These are phyloP conservation scores for Drosophila subobscura DNA, from an alignment of 1,140 invertebrate genomes.

Conservation along the genomic window DNA sequence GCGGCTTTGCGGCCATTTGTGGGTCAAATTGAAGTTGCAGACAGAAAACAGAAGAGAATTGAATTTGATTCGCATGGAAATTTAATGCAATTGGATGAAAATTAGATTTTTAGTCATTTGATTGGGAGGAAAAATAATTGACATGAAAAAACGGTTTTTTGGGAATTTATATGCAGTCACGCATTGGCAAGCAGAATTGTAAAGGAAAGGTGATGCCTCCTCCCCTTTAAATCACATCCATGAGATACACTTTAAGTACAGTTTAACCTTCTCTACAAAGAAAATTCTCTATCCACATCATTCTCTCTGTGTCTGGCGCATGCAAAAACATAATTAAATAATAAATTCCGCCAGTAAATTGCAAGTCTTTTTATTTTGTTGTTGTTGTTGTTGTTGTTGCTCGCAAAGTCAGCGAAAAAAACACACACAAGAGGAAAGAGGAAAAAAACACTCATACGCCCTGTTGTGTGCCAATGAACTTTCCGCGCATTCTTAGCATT, in stretches of 20 bases:
- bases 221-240: background rate
- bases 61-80: no score
- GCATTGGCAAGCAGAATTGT: no score
- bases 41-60: no score
- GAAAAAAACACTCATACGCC: constrained; percentile 58
- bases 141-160: no score
- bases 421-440: no score
- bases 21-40: no score
- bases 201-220: no score
- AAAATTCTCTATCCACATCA: constrained; percentile 2
- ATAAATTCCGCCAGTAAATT: constrained; percentile 58
- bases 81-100: no score
- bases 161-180: no score
- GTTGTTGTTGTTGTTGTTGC: background rate
- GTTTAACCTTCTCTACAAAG: background rate
- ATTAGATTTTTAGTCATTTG: no score
- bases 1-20: background rate
- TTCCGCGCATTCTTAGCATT: constrained; percentile 19
- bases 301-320: constrained; percentile 20
- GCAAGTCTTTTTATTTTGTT: constrained; percentile 42
- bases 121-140: no score
- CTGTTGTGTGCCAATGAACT: constrained; percentile 72
- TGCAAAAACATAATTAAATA: constrained; percentile 62
- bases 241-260: constrained; percentile 35
- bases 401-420: no score